Conservation (phyloP, 2,888 invertebrate species). For the Acanthopleura granulata region DNA sequence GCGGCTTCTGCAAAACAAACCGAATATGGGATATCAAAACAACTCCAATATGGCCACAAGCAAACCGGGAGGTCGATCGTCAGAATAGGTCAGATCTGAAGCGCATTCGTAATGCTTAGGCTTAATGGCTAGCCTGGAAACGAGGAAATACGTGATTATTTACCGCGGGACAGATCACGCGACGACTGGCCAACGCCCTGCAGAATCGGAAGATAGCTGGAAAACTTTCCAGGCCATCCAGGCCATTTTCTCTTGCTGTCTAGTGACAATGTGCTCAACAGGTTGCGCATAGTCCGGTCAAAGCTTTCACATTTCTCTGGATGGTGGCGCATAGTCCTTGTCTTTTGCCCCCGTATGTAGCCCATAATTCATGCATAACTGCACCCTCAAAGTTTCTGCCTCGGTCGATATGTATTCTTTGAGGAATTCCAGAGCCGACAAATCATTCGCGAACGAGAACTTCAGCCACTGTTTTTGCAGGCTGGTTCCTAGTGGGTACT, state of each 20-base stretch:
- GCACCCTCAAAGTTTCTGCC: slow-evolving; percentile 26
- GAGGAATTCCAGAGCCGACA: too few species aligned
- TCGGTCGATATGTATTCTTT: slow-evolving; percentile 29
- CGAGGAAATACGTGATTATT: slow-evolving; percentile 20
- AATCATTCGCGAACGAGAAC: slow-evolving; percentile 36
- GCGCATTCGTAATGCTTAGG: slow-evolving; percentile 31
- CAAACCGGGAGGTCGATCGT: slow-evolving; percentile 35
- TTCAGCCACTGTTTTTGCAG: slow-evolving; percentile 33
- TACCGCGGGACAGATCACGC: slow-evolving; percentile 11
- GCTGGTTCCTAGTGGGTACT: slow-evolving; percentile 30
- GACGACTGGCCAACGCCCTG: slow-evolving; percentile 23
- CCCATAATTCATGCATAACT: slow-evolving; percentile 21
- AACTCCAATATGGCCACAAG: slow-evolving; percentile 33
- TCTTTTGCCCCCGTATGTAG: slow-evolving; percentile 23
- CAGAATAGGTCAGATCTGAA: slow-evolving; percentile 35
- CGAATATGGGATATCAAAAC: slow-evolving; percentile 25
- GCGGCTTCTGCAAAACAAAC: neutral
- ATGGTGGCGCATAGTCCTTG: neutral
- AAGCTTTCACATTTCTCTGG: too few species aligned
- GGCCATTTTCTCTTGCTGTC: neutral
- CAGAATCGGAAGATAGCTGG: slow-evolving; percentile 22
- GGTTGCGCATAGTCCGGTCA: slow-evolving; percentile 25
- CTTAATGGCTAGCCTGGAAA: slow-evolving; percentile 21
- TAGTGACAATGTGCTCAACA: neutral
- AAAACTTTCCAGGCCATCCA: too few species aligned